Percentiles rank a stretch among this genome's conserved stretches.
phyloP scores from a whole-genome alignment of 1,140 invertebrate species.

The Forficula auricularia region DNA sequence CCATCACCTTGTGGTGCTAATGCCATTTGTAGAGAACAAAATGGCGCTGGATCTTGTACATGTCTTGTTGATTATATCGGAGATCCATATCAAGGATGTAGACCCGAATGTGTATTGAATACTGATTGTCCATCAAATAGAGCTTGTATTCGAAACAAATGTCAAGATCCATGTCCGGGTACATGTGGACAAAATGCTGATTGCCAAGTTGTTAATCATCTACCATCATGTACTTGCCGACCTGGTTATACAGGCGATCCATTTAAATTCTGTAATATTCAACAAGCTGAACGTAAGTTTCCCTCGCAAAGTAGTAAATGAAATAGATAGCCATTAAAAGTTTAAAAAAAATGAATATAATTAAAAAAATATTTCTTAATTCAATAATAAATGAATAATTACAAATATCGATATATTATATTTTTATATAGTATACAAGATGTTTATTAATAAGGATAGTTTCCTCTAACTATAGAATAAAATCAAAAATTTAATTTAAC shows the following conservation, averaged over 20 bases:
- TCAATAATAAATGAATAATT: background rate
- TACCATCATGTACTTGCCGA: slow-evolving; percentile 29
- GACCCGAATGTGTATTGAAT: slow-evolving; percentile 43
- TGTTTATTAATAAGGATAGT: too few species aligned
- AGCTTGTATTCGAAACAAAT: slow-evolving; percentile 41
- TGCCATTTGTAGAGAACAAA: slow-evolving; percentile 40
- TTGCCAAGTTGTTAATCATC: slow-evolving; percentile 49
- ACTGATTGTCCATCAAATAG: slow-evolving; percentile 40
- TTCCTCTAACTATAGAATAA: too few species aligned
- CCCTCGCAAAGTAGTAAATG: slow-evolving; percentile 10
- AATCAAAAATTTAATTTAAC: too few species aligned
- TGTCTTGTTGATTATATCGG: slow-evolving; percentile 50
- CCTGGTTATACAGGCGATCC: slow-evolving; percentile 35
- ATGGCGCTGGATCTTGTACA: slow-evolving; percentile 41
- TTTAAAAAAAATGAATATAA: slow-evolving; percentile 6
- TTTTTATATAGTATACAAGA: too few species aligned
- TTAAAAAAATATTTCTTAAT: background rate
- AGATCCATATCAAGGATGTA: slow-evolving; percentile 50
- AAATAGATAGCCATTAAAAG: slow-evolving; percentile 5
- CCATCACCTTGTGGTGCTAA: slow-evolving; percentile 52
- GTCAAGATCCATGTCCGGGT: slow-evolving; percentile 44
- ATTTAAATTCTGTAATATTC: slow-evolving; percentile 31
- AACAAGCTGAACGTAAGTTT: slow-evolving; percentile 19
- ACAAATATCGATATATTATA: background rate
- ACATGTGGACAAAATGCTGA: slow-evolving; percentile 45